phyloP scores from a whole-genome alignment of 2,888 invertebrate genomes.

The Torymus aiolomorphi region DNA sequence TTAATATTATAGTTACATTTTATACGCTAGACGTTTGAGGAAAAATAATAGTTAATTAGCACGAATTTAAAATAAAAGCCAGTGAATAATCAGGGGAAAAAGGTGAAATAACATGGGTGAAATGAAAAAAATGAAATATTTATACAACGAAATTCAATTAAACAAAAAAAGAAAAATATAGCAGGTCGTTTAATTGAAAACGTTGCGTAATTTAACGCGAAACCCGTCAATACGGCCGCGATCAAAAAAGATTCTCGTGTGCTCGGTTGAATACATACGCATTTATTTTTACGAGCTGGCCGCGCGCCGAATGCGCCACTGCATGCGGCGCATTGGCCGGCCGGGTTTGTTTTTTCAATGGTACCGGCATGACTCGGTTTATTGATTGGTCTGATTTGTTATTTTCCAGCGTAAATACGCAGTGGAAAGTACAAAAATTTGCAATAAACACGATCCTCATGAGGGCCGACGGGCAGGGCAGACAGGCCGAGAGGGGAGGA shows the following conservation, averaged over 20 bases:
- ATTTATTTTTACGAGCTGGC: slow-evolving; percentile 30
- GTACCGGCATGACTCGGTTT: slow-evolving; percentile 18
- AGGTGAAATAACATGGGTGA: neutral
- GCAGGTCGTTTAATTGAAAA: slow-evolving; percentile 42
- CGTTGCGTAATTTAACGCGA: slow-evolving; percentile 30
- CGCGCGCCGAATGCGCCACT: neutral
- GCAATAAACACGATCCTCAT: slow-evolving; percentile 23
- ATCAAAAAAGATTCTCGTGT: slow-evolving; percentile 25
- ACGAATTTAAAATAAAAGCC: neutral
- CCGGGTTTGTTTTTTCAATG: slow-evolving; percentile 35
- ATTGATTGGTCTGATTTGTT: slow-evolving; percentile 45
- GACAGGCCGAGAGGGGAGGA: neutral
- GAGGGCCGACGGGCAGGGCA: neutral
- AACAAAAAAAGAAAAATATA: neutral
- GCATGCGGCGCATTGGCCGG: neutral
- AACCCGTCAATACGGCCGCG: slow-evolving; percentile 22
- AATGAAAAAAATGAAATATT: slow-evolving; percentile 14
- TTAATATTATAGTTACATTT: no score
- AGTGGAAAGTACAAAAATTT: slow-evolving; percentile 29
- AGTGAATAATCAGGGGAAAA: neutral
- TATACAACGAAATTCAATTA: slow-evolving; percentile 28
- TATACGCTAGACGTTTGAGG: no score
- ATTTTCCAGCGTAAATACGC: slow-evolving; percentile 40
- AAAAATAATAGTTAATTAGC: no score
- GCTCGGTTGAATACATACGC: neutral